Conservation (phyloP, 2,113 vertebrate genomes). For the Brachypteracias leptosomus region DNA sequence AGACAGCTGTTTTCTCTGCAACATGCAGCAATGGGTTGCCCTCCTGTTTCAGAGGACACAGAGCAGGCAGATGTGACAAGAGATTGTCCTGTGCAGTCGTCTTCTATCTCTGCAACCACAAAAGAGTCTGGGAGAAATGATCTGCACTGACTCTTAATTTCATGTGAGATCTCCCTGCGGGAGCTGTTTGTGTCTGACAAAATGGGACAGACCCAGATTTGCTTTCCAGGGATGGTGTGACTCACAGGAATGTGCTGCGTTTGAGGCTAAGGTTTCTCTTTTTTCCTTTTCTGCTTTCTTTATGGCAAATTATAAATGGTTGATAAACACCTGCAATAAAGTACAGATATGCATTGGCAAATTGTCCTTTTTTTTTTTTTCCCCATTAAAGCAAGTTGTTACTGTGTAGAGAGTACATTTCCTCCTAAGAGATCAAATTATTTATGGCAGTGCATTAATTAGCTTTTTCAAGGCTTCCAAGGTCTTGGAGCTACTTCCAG, state of each 20-base stretch:
- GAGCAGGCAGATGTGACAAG: background rate
- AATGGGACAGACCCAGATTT: background rate
- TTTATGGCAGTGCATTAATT: conserved; percentile 56
- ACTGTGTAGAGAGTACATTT: background rate
- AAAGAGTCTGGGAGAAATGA: background rate
- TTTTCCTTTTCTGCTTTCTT: background rate
- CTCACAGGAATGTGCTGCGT: background rate
- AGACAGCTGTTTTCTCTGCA: background rate
- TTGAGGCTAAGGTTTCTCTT: background rate
- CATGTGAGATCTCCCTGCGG: background rate
- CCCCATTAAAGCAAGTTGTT: conserved; percentile 3
- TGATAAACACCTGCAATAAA: conserved; percentile 25
- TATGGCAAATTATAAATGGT: background rate
- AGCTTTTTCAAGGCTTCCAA: conserved; percentile 44
- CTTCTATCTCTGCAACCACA: background rate
- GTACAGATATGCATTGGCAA: background rate
- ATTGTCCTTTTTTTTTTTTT: background rate
- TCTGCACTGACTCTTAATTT: background rate
- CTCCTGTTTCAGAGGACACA: background rate
- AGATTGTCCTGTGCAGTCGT: background rate
- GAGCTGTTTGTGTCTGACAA: background rate
- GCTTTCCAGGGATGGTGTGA: conserved; percentile 1
- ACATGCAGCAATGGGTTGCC: background rate
- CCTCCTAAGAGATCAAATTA: conserved; percentile 51
- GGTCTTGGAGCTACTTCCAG: background rate